Conservation (phyloP, 1,140 invertebrate species). For the Parasteatoda tepidariorum region DNA sequence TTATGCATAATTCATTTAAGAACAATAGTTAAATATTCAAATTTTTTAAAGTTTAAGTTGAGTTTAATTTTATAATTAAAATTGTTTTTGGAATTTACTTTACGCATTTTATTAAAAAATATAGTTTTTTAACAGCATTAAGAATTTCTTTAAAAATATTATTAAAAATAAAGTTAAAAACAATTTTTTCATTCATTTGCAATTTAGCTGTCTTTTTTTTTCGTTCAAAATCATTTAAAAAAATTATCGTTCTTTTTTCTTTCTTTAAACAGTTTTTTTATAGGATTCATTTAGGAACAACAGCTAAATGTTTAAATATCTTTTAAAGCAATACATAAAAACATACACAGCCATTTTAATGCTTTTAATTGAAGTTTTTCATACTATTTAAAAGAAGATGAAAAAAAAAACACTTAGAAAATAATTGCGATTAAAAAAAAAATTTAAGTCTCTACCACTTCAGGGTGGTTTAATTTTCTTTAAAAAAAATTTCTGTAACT, state of each 20-base stretch:
- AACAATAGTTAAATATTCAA: too few relatives aligned
- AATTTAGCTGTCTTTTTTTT: too few relatives aligned
- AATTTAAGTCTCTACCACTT: background rate
- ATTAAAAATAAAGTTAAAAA: too few relatives aligned
- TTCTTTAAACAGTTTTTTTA: background rate
- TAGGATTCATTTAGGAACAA: background rate
- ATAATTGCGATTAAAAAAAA: background rate
- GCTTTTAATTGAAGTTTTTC: slow-evolving; percentile 56
- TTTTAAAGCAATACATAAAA: slow-evolving; percentile 18
- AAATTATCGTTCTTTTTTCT: background rate
- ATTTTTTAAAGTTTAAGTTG: too few relatives aligned
- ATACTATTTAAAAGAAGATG: background rate
- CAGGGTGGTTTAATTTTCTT: background rate
- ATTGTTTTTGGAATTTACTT: too few relatives aligned
- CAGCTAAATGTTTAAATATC: background rate
- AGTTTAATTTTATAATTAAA: too few relatives aligned
- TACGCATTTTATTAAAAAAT: too few relatives aligned
- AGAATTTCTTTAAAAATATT: too few relatives aligned
- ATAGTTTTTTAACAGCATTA: too few relatives aligned
- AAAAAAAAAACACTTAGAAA: background rate
- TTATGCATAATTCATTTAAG: too few relatives aligned
- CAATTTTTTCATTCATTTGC: too few relatives aligned
- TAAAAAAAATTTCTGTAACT: slow-evolving; percentile 15
- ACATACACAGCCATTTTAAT: slow-evolving; percentile 29
- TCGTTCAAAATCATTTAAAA: background rate